Evolutionary conservation across 2,113 vertebrate species (phyloP), one percentile per base, ranked within the genome.

Genomic region (Lophochroa leadbeateri): DNA sequence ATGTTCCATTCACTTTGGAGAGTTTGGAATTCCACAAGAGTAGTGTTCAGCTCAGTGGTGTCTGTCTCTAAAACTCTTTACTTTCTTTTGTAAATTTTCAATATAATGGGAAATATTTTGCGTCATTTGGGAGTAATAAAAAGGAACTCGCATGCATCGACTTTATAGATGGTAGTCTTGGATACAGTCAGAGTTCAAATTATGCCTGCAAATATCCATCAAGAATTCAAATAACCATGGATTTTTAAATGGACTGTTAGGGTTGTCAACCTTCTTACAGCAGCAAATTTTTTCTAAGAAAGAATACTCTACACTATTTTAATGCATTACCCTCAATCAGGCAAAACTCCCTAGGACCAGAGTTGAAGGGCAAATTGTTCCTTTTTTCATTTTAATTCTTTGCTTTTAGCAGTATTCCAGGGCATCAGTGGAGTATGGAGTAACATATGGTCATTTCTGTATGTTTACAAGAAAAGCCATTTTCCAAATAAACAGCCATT

Each of bases 401-500:
- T 85, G 44, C 31, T 86, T 88, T 81, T 63, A 61, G 75, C 14
- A 33, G 60, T 57, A 83, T 44, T 83, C 61, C 52, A 55, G 89
- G 37, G 80, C 64, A 92, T 43, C 44, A 58, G 3, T 23, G 50
- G 53, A 87, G 20, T 31, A 52, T 24, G 58, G 44, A 89, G 80
- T 82, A 95, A 86, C 95, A 95, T 94, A 97, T 95, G 93, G 94
- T 37, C 80, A 90, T 86, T 95, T 88, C 76, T 94, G 69, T 44
- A 81, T 96, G 96, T 82, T 96, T 95, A 95, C 89, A 93, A 93
- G 94, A 92, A 90, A 94, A 86, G 35, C 46, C 25, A 60, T 86
- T 94, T 96, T 96, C 90, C 82, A 94, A 94, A 90, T 91, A 97
- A 97, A 96, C 95, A 94, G 46, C 94, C 89, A 95, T 97, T 88